A percentile compares a stretch with the other conserved stretches of the same genome.
phyloP scores from a whole-genome alignment of 2,888 invertebrate species.

The Acheta domesticus region DNA sequence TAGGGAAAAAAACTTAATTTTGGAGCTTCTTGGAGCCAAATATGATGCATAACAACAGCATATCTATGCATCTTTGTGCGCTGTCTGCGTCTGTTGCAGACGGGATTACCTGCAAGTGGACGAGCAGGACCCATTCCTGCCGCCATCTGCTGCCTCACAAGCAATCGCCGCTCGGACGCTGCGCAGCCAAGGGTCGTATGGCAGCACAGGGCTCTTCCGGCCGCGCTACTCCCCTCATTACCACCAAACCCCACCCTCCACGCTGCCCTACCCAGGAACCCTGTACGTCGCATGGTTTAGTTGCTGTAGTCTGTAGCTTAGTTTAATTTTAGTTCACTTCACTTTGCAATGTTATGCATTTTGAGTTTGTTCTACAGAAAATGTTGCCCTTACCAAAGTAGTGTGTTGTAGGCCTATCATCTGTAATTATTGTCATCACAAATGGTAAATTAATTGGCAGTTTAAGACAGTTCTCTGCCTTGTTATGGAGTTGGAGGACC shows the following conservation, averaged over 20 bases:
- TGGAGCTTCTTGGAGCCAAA: no score
- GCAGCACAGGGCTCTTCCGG: slow-evolving; percentile 47
- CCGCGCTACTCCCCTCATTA: slow-evolving; percentile 38
- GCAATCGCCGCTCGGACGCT: slow-evolving; percentile 61
- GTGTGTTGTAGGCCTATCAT: no score
- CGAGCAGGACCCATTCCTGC: slow-evolving; percentile 78
- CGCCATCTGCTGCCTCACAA: slow-evolving; percentile 55
- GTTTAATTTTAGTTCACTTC: background rate
- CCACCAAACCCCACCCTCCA: slow-evolving; percentile 40
- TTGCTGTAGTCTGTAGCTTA: slow-evolving; percentile 20
- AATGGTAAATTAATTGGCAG: no score
- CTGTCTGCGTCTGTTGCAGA: slow-evolving; percentile 50
- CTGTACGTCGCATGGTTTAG: slow-evolving; percentile 39
- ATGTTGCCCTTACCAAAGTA: no score
- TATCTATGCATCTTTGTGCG: background rate
- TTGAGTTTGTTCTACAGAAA: background rate
- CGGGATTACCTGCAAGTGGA: slow-evolving; percentile 78
- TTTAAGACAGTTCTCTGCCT: no score
- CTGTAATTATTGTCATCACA: no score
- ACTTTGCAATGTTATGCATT: background rate
- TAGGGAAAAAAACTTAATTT: no score
- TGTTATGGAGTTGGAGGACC: no score
- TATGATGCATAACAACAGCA: background rate
- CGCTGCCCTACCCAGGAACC: slow-evolving; percentile 41
- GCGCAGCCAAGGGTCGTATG: slow-evolving; percentile 69